These are phyloP conservation scores for Drosophila lowei DNA, from an alignment of 1,140 invertebrate species.

Conservation along the genomic window DNA sequence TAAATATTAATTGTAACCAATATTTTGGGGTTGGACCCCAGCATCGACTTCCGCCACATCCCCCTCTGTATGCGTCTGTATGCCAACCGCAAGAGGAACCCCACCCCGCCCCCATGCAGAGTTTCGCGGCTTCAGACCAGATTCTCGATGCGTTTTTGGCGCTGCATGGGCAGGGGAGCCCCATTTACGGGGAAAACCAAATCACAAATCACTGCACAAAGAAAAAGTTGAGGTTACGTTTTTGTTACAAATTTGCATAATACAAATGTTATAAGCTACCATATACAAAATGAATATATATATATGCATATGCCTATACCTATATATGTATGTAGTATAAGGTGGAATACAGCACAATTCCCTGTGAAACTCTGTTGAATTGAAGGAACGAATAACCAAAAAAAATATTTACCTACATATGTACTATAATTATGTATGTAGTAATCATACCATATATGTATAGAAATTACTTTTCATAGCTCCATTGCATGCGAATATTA, in stretches of 20 bases:
- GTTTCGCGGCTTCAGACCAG: slow-evolving; percentile 4
- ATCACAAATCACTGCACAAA: neutral
- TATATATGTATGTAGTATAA: slow-evolving; percentile 1
- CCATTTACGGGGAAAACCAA: neutral
- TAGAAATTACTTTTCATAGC: slow-evolving; percentile 4
- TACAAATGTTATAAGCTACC: slow-evolving; percentile 33
- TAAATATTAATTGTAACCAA: neutral
- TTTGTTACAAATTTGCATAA: slow-evolving; percentile 43
- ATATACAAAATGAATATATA: slow-evolving; percentile 3
- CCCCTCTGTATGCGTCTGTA: no score
- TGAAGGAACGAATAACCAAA: neutral
- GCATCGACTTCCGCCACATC: neutral
- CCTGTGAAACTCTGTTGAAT: slow-evolving; percentile 5
- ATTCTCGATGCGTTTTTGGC: no score
- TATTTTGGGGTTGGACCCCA: slow-evolving; percentile 6
- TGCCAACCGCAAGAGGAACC: slow-evolving; percentile 5
- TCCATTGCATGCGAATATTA: slow-evolving; percentile 21
- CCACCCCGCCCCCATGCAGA: slow-evolving; percentile 8
- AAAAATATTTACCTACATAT: slow-evolving; percentile 13
- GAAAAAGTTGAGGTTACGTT: slow-evolving; percentile 4
- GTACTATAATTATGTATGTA: slow-evolving; percentile 20
- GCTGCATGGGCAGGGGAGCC: slow-evolving; percentile 8
- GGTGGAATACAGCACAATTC: slow-evolving; percentile 5
- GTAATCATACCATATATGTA: slow-evolving; percentile 9
- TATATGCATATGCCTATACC: slow-evolving; percentile 1